Evolutionary conservation across 1,140 invertebrate genomes (phyloP).

Genomic region (Ruditapes philippinarum): DNA sequence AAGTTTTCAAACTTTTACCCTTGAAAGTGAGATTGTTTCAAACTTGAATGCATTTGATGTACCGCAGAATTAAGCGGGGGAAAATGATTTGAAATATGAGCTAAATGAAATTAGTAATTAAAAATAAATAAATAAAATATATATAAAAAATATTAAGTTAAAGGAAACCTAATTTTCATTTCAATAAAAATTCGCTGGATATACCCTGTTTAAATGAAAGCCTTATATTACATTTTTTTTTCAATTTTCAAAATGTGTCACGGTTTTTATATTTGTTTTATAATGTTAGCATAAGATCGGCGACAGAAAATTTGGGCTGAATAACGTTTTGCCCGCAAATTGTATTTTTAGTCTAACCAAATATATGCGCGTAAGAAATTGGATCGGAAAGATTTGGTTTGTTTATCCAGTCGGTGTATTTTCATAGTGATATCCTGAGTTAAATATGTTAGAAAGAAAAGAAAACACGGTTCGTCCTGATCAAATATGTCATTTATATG

Average conservation of each 20-base stretch:
- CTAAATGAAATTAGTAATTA: too few species aligned
- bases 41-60: background rate
- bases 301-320: background rate
- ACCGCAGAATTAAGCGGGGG: background rate
- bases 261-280: conserved; percentile 6
- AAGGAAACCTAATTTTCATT: too few species aligned
- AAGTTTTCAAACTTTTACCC: conserved; percentile 15
- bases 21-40: conserved; percentile 39
- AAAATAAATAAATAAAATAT: too few species aligned
- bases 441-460: background rate
- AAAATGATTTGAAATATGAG: too few species aligned
- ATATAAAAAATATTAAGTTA: too few species aligned
- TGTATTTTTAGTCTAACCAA: conserved; percentile 14
- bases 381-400: conserved; percentile 36
- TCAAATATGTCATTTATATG: background rate
- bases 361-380: conserved; percentile 10
- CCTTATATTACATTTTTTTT: too few species aligned
- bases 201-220: too few species aligned
- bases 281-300: conserved; percentile 16
- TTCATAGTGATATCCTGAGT: background rate
- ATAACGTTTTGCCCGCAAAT: background rate
- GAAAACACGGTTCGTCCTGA: background rate
- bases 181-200: too few species aligned
- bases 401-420: conserved; percentile 6
- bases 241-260: background rate